These are phyloP conservation scores for Lasiurus cinereus DNA, from an alignment of 2,113 vertebrate species.

Conservation along the genomic window DNA sequence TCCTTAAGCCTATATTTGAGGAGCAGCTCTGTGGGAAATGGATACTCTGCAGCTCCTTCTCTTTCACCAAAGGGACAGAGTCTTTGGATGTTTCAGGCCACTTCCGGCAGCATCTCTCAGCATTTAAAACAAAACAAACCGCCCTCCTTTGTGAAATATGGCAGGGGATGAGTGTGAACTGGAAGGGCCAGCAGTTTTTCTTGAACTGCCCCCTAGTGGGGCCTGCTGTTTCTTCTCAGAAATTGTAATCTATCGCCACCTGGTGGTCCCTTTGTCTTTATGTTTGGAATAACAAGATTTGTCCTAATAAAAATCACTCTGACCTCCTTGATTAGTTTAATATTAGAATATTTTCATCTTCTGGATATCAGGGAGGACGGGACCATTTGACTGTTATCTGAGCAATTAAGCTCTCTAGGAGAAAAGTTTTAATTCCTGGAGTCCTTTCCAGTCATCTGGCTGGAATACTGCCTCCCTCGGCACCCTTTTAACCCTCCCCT, in stretches of 20 bases:
- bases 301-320: constrained; percentile 44
- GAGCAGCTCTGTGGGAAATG: background rate
- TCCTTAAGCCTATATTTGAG: background rate
- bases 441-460: background rate
- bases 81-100: background rate
- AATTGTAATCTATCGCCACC: constrained; percentile 82
- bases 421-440: constrained; percentile 42
- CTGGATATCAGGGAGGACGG: background rate
- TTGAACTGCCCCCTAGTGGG: background rate
- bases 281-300: constrained; percentile 26
- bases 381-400: background rate
- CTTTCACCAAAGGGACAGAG: background rate
- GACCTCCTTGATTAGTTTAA: constrained; percentile 56
- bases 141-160: constrained; percentile 58
- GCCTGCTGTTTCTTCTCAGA: constrained; percentile 40
- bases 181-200: background rate
- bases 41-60: background rate
- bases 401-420: background rate
- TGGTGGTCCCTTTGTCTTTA: constrained; percentile 58
- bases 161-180: background rate
- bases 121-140: background rate
- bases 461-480: background rate
- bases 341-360: constrained; percentile 45
- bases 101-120: background rate
- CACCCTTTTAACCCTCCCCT: constrained; percentile 58